phyloP scores from a whole-genome alignment of 1,140 invertebrate genomes.

The Pachyrhynchus sulphureomaculatus region DNA sequence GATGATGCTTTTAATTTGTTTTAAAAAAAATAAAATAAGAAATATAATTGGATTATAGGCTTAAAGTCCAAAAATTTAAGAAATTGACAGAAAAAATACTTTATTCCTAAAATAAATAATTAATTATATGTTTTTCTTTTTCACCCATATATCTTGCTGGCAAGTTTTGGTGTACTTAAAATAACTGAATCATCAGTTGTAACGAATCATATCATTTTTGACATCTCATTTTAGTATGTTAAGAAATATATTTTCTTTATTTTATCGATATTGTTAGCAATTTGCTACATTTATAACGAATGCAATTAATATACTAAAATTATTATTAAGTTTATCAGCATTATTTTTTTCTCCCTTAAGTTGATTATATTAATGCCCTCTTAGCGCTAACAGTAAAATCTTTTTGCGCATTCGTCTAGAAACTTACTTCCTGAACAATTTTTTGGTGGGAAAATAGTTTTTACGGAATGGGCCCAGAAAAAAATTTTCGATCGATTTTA shows the following conservation, averaged over 20 bases:
- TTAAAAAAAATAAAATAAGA: too few species aligned
- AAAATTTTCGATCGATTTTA: too few species aligned
- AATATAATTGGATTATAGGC: too few species aligned
- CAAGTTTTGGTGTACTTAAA: not conserved
- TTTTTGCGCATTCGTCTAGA: not conserved
- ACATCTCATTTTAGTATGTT: constrained; percentile 21
- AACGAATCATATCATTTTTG: constrained; percentile 14
- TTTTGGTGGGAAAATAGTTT: too few species aligned
- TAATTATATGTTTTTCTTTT: too few species aligned
- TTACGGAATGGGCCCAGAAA: too few species aligned
- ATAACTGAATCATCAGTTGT: not conserved
- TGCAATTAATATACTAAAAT: not conserved
- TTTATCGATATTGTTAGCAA: not conserved
- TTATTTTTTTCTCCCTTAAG: not conserved
- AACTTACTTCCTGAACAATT: too few species aligned
- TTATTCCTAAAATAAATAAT: too few species aligned
- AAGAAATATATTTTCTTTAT: constrained; percentile 2
- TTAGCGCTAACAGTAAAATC: not conserved
- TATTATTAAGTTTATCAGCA: not conserved
- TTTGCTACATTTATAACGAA: constrained; percentile 9
- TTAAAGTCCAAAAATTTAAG: too few species aligned
- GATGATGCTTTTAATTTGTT: too few species aligned
- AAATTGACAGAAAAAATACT: too few species aligned
- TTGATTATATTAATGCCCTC: not conserved
- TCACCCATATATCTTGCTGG: too few species aligned